Percentiles rank a stretch among this genome's conserved stretches.
Conservation (phyloP, 2,888 invertebrate species). For the Brassicogethes aeneus region DNA sequence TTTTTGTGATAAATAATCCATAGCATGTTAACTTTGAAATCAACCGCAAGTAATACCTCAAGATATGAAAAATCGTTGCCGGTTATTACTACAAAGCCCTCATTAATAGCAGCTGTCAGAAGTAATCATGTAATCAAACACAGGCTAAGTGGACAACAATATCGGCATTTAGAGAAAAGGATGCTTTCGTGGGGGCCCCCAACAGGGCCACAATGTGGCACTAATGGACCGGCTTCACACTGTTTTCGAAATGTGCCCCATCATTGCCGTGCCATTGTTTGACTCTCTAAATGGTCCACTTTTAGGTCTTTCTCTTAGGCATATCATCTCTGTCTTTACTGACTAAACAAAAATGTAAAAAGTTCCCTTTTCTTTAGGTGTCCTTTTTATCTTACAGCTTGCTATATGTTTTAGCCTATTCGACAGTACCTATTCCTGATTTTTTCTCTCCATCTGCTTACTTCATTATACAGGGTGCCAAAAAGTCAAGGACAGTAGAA, state of each 20-base stretch:
- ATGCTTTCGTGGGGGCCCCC: conserved; percentile 16
- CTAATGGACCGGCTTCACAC: conserved; percentile 40
- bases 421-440: no score
- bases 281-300: conserved; percentile 7
- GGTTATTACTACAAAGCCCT: not conserved
- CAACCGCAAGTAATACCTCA: no score
- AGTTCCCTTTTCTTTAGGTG: no score
- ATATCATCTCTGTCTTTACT: not conserved
- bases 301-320: not conserved
- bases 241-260: conserved; percentile 42
- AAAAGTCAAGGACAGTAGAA: no score
- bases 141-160: conserved; percentile 40
- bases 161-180: conserved; percentile 31
- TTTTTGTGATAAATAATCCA: no score
- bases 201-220: conserved; percentile 24
- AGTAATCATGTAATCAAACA: conserved; percentile 38
- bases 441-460: no score
- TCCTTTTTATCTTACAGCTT: no score
- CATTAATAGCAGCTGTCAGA: conserved; percentile 6
- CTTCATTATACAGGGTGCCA: no score
- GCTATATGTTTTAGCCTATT: no score
- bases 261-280: conserved; percentile 25
- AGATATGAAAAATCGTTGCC: no score
- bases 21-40: no score
- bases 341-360: not conserved